Conservation (phyloP, 2,113 vertebrate species). For the Pampusana beccarii region DNA sequence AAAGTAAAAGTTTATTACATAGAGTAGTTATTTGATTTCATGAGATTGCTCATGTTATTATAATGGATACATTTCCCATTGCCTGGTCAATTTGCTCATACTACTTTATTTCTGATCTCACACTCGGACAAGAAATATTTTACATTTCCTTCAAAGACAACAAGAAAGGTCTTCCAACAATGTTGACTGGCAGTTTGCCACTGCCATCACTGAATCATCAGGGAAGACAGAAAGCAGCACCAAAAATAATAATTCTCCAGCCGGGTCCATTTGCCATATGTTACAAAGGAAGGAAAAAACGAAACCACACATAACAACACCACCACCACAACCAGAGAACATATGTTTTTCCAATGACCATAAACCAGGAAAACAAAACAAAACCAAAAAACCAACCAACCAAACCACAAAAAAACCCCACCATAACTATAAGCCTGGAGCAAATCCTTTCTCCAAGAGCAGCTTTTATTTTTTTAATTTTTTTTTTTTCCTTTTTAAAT, state of each 20-base stretch:
- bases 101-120: neutral
- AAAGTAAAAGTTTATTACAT: neutral
- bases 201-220: constrained; percentile 17
- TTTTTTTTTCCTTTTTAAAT: neutral
- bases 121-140: neutral
- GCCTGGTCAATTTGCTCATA: neutral
- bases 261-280: neutral
- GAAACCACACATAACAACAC: neutral
- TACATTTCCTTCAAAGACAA: neutral
- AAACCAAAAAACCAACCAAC: too few relatives aligned
- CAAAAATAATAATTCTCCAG: constrained; percentile 32
- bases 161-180: neutral
- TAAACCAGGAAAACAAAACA: neutral
- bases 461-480: neutral
- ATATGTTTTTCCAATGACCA: neutral
- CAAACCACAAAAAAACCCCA: too few relatives aligned
- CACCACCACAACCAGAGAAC: neutral
- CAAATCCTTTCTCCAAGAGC: neutral
- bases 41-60: neutral
- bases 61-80: neutral
- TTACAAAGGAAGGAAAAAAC: neutral
- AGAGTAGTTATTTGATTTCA: neutral
- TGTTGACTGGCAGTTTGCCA: neutral
- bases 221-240: constrained; percentile 21
- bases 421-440: neutral